Evolutionary conservation across 2,797 vertebrate genomes (phyloP), one percentile per base, ranked within the genome.

Genomic region (Echeneis naucrates): DNA sequence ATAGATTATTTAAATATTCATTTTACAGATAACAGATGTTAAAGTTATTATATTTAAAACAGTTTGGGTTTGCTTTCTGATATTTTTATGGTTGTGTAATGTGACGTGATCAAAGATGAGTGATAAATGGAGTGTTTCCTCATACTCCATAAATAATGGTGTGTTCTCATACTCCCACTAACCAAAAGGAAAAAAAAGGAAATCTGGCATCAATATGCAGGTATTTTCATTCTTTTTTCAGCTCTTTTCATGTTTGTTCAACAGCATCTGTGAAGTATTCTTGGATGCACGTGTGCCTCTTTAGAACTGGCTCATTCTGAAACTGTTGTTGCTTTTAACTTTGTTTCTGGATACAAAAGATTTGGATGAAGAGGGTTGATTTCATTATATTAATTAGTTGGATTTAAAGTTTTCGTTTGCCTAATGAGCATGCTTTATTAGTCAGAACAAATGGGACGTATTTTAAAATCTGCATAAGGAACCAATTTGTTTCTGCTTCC

Each of bases 201-300:
- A 66, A 30, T 3, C 0, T 70, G 44, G 54, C 40, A 32, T 60
- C 55, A 69, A 23, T n/a, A 11, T 59, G 54, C 40, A 44, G 42
- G 11, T 52, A 16, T 54, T 42, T 17, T 62, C 42, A 14, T 30
- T 59, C 26, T 69, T 30, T 72, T 35, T 3, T 23, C 21, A 12
- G 12, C 21, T 21, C 12, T 61, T 61, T 56, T 52, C 7, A 2
- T 48, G n/a, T 55, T n/a, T 40, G 26, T 61, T 50, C 10, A 14
- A 13, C n/a, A 37, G 40, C 30, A 33, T 7, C 40, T 80, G 32
- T 54, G 33, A 42, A 32, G 48, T 30, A 21, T 48, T 64, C 30
- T 13, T 63, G 21, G 8, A 14, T 45, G 42, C 17, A 1, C 62
- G n/a, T 21, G 16, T 16, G 0, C 11, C 9, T 65, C 5, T 57